Conservation (phyloP, 1,140 invertebrate genomes). For the Pseudomyrmex concolor region DNA sequence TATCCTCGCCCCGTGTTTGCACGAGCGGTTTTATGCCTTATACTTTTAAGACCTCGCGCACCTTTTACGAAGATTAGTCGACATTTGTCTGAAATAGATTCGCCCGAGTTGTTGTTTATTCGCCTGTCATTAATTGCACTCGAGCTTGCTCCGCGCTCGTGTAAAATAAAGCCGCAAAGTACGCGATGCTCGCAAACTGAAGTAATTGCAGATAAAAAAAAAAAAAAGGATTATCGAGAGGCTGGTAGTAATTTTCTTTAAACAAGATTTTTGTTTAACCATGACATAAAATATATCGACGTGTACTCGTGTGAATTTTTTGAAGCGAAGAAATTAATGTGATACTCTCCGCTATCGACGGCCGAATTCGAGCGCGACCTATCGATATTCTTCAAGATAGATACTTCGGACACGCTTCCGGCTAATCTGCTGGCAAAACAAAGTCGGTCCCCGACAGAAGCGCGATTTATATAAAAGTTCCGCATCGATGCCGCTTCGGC, state of each 20-base stretch:
- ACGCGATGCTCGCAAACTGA: background rate
- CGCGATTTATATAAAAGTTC: conserved; percentile 73
- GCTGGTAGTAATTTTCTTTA: too few species aligned
- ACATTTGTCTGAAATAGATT: conserved; percentile 7
- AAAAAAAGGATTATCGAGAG: too few species aligned
- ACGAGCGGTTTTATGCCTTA: conserved; percentile 64
- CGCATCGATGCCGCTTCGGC: conserved; percentile 44
- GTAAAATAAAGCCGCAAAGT: background rate
- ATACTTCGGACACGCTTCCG: conserved; percentile 39
- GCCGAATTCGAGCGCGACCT: conserved; percentile 18
- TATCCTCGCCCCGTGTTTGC: conserved; percentile 38
- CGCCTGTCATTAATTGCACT: conserved; percentile 16
- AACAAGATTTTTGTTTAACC: background rate
- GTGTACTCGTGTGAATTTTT: too few species aligned
- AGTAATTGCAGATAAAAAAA: too few species aligned
- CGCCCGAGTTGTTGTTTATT: conserved; percentile 8
- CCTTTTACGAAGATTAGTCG: conserved; percentile 69
- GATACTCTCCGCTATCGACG: background rate
- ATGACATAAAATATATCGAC: background rate
- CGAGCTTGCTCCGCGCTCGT: background rate
- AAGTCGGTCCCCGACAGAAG: conserved; percentile 48
- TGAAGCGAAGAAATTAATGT: conserved; percentile 56
- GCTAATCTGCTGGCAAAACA: conserved; percentile 74
- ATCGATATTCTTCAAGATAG: conserved; percentile 31
- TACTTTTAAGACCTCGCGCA: conserved; percentile 64